Evolutionary conservation across 2,888 invertebrate genomes (phyloP).

Genomic region (Eupithecia subfuscata): DNA sequence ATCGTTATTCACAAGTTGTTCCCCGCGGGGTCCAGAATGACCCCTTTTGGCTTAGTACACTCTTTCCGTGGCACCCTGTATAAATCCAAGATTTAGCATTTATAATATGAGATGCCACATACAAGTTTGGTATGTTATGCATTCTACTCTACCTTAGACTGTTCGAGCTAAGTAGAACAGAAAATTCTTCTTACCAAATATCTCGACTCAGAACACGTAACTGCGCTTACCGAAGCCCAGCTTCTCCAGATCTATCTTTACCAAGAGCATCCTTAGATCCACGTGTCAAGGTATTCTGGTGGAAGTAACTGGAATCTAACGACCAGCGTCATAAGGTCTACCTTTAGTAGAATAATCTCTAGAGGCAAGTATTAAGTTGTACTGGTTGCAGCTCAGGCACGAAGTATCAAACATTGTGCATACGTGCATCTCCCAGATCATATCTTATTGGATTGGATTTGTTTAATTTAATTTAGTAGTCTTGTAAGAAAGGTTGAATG

Average conservation of each 20-base stretch:
- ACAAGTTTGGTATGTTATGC: not conserved
- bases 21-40: too few species aligned
- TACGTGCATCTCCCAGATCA: not conserved
- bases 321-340: not conserved
- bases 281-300: not conserved
- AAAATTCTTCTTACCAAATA: constrained; percentile 3
- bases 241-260: not conserved
- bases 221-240: not conserved
- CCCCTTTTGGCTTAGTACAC: too few species aligned
- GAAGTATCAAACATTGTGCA: constrained; percentile 16
- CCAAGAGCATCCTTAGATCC: not conserved
- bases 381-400: not conserved
- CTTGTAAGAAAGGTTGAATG: not conserved
- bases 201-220: constrained; percentile 6
- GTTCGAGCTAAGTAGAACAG: not conserved
- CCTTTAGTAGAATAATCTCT: not conserved
- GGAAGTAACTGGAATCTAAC: not conserved
- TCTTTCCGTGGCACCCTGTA: too few species aligned
- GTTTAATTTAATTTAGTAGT: not conserved
- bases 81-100: too few species aligned
- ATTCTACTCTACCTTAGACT: not conserved
- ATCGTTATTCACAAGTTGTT: too few species aligned
- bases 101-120: too few species aligned
- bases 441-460: not conserved
- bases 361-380: not conserved